phyloP scores from a whole-genome alignment of 2,797 vertebrate genomes.

The Pelochelys cantorii region DNA sequence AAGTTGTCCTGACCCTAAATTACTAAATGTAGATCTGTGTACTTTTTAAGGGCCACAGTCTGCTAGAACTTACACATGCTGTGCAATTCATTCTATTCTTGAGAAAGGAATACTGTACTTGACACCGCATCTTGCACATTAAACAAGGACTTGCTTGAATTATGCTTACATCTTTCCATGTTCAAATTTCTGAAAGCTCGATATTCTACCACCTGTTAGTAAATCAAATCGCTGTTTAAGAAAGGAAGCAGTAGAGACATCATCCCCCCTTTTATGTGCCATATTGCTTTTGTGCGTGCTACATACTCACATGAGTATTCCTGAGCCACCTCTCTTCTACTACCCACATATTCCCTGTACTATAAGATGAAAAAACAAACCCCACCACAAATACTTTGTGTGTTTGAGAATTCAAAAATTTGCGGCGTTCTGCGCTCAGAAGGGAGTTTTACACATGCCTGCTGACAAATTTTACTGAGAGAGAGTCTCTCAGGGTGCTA shows the following conservation, averaged over 20 bases:
- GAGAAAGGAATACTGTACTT: neutral
- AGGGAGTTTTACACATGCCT: slow-evolving; percentile 20
- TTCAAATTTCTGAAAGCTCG: slow-evolving; percentile 60
- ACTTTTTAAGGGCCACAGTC: neutral
- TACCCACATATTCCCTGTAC: neutral
- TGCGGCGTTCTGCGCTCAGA: neutral
- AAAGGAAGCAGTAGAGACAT: neutral
- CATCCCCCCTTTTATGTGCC: slow-evolving; percentile 54
- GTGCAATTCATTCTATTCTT: neutral
- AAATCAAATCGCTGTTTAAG: neutral
- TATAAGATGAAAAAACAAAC: slow-evolving; percentile 57
- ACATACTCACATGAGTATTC: slow-evolving; percentile 20
- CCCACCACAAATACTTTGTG: slow-evolving; percentile 45
- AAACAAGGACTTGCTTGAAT: slow-evolving; percentile 51
- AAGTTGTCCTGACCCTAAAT: neutral
- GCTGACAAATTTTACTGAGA: slow-evolving; percentile 5
- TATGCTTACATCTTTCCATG: slow-evolving; percentile 57
- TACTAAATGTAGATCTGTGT: neutral
- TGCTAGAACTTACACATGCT: neutral
- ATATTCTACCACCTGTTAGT: neutral
- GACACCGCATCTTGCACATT: slow-evolving; percentile 40
- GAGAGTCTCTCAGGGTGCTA: slow-evolving; percentile 31
- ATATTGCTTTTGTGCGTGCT: slow-evolving; percentile 51
- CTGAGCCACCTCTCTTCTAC: slow-evolving; percentile 16
- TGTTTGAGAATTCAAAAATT: slow-evolving; percentile 26